Conservation (phyloP, 2,888 invertebrate species). For the Dasypolia templi region DNA sequence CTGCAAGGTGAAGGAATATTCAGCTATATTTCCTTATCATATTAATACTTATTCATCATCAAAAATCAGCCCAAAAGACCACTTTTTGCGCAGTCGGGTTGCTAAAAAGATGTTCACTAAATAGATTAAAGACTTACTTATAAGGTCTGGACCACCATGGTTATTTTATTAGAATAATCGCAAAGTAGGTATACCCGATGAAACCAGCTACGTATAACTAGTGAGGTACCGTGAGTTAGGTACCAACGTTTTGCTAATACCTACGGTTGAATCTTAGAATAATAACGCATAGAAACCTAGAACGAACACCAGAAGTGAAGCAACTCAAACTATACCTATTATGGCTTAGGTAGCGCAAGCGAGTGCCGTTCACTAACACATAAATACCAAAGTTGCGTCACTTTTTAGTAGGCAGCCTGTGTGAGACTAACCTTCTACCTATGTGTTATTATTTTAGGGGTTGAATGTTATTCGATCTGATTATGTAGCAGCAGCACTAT, state of each 20-base stretch:
- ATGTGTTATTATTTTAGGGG: no score
- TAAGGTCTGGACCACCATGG: neutral
- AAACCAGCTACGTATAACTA: no score
- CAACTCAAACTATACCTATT: no score
- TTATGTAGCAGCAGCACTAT: neutral
- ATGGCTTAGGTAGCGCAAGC: no score
- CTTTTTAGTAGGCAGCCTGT: no score
- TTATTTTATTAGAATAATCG: neutral
- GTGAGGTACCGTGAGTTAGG: neutral
- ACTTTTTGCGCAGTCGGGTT: neutral
- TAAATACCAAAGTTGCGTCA: no score
- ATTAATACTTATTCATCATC: no score
- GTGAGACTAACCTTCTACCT: no score
- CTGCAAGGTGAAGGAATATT: neutral
- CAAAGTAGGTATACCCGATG: neutral
- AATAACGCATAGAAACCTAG: no score
- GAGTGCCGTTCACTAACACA: no score
- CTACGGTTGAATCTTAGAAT: no score
- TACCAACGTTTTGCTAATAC: neutral
- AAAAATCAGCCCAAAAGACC: neutral
- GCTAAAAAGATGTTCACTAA: neutral
- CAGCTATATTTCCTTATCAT: neutral
- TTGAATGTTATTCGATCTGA: constrained; percentile 9
- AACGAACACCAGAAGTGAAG: no score
- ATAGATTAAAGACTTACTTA: neutral